Evolutionary conservation across 2,113 vertebrate genomes (phyloP).

Genomic region (Macquaria ambigua): DNA sequence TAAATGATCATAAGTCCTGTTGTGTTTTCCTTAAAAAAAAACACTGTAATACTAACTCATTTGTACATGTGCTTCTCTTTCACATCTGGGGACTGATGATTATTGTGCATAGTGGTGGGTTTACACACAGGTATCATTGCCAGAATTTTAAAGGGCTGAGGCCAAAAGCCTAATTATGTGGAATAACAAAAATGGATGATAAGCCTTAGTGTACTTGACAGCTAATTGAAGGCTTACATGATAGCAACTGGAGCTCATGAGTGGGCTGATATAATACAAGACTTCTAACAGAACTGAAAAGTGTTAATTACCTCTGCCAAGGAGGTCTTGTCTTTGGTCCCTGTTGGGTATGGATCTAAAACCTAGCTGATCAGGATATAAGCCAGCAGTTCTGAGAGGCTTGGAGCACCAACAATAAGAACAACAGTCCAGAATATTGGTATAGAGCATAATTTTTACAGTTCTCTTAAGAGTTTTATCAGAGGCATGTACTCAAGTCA

Average conservation of each 20-base stretch:
- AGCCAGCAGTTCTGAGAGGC: no score
- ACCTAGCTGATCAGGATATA: neutral
- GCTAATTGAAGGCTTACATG: conserved; percentile 44
- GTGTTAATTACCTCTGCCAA: neutral
- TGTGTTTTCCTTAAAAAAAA: neutral
- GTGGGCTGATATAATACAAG: conserved; percentile 11
- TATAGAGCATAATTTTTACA: no score
- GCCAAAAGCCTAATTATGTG: conserved; percentile 64
- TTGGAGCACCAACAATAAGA: no score
- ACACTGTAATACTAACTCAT: conserved; percentile 9
- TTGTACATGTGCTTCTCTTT: conserved; percentile 13
- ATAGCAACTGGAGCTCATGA: conserved; percentile 29
- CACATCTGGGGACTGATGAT: conserved; percentile 35
- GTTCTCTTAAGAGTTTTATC: no score
- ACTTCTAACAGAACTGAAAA: conserved; percentile 12
- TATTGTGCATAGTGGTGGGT: conserved; percentile 22
- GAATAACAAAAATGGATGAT: conserved; percentile 58
- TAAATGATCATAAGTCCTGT: neutral
- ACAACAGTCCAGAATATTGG: no score
- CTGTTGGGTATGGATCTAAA: neutral
- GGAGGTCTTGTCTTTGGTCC: neutral
- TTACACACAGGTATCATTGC: conserved; percentile 44
- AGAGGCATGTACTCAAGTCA: no score
- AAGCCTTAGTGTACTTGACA: conserved; percentile 35
- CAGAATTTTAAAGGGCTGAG: conserved; percentile 30